Conservation (phyloP, 2,888 invertebrate species). For the Dolichomitus sp. region DNA sequence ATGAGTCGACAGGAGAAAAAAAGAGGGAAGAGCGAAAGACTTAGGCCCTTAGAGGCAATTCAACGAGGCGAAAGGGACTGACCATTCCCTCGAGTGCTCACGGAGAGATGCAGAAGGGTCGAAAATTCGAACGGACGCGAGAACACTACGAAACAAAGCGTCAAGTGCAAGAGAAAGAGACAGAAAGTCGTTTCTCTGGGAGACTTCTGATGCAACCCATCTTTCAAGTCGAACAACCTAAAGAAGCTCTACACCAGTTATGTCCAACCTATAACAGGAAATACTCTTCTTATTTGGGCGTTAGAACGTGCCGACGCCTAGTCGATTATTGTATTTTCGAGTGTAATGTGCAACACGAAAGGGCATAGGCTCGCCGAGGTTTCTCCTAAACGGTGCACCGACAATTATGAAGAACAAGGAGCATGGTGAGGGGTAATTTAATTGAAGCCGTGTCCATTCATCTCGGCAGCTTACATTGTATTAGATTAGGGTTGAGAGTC, state of each 20-base stretch:
- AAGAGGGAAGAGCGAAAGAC: slow-evolving; percentile 16
- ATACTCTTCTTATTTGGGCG: slow-evolving; percentile 4
- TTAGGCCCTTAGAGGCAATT: slow-evolving; percentile 29
- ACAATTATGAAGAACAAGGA: slow-evolving; percentile 12
- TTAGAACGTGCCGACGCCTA: slow-evolving; percentile 25
- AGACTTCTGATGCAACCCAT: slow-evolving; percentile 30
- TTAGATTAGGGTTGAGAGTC: neutral
- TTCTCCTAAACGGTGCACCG: slow-evolving; percentile 11
- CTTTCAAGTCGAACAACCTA: neutral
- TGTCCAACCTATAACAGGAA: slow-evolving; percentile 16
- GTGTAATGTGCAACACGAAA: slow-evolving; percentile 36
- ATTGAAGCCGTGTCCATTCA: neutral
- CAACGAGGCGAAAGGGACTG: slow-evolving; percentile 66
- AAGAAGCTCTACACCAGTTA: neutral
- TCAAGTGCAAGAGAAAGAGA: slow-evolving; percentile 8
- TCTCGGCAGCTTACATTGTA: neutral
- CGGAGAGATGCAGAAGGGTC: slow-evolving; percentile 67
- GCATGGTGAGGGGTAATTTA: neutral
- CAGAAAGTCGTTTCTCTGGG: slow-evolving; percentile 3
- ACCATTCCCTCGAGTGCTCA: slow-evolving; percentile 60
- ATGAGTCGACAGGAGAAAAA: slow-evolving; percentile 33
- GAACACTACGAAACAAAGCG: slow-evolving; percentile 28
- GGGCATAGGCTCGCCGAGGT: neutral
- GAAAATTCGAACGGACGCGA: slow-evolving; percentile 70
- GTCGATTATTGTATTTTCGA: slow-evolving; percentile 50